Evolutionary conservation across 1,140 invertebrate genomes (phyloP).

Genomic region (Littorina saxatilis): DNA sequence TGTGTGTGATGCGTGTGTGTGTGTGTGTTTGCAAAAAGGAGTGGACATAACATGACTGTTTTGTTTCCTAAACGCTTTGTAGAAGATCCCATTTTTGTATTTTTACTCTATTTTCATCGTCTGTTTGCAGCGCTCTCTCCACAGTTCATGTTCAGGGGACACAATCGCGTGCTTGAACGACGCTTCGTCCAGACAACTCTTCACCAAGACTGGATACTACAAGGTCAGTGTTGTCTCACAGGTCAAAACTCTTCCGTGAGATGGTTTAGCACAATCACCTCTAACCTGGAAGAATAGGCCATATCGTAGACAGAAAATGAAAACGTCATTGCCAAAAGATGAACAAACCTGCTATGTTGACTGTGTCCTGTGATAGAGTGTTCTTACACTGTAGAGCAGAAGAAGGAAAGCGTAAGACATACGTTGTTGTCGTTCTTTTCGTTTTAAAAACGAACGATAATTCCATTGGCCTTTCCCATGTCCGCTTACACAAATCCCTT

Average conservation of each 20-base stretch:
- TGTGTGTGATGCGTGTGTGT: neutral
- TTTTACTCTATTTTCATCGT: too few species aligned
- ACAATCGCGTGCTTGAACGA: constrained; percentile 83
- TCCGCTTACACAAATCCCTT: too few species aligned
- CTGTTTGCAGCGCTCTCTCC: constrained; percentile 61
- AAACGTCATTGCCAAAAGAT: too few species aligned
- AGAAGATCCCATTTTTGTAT: too few species aligned
- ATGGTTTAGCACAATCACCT: too few species aligned
- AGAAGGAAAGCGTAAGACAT: too few species aligned
- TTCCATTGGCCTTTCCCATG: too few species aligned
- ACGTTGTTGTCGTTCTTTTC: too few species aligned
- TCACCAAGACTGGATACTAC: constrained; percentile 90
- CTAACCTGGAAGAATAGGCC: neutral
- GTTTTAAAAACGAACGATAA: too few species aligned
- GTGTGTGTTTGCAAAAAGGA: neutral
- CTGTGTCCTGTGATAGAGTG: too few species aligned
- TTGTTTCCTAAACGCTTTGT: neutral
- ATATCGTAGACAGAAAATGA: neutral
- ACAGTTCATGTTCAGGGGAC: constrained; percentile 80
- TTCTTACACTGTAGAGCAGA: too few species aligned
- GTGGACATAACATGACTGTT: neutral
- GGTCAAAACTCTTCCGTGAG: neutral
- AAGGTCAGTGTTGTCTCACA: constrained; percentile 86
- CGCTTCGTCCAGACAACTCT: constrained; percentile 85
- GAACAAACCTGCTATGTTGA: too few species aligned